Evolutionary conservation across 2,113 vertebrate genomes (phyloP).

Genomic region (Chaetops frenatus): DNA sequence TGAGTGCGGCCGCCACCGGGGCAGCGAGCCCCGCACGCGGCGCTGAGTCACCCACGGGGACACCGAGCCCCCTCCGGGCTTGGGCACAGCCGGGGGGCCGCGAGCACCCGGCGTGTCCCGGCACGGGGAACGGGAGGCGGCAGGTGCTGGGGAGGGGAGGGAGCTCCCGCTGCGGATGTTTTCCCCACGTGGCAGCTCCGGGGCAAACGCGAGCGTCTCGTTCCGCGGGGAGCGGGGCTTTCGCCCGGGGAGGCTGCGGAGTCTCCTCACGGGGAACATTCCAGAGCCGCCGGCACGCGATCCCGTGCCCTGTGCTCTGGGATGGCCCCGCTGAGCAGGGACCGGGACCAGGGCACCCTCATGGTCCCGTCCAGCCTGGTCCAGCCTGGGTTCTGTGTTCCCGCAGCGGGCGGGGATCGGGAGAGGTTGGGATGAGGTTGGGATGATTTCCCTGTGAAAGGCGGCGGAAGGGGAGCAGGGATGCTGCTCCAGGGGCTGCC

Average conservation of each 20-base stretch:
- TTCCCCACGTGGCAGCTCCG: not conserved
- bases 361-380: not conserved
- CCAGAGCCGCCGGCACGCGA: not conserved
- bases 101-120: not conserved
- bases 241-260: not conserved
- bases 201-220: not conserved
- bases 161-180: not conserved
- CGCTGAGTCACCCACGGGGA: not conserved
- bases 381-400: not conserved
- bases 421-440: not conserved
- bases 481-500: not conserved
- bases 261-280: not conserved
- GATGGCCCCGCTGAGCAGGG: not conserved
- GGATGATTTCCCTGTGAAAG: not conserved
- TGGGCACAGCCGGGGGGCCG: rapidly evolving
- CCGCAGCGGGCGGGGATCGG: not conserved
- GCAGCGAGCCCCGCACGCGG: too few relatives aligned
- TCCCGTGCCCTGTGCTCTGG: not conserved
- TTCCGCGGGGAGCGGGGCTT: rapidly evolving
- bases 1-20: conserved; percentile 62
- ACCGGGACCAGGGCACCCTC: not conserved
- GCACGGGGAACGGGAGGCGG: rapidly evolving
- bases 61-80: not conserved
- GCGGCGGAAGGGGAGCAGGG: not conserved
- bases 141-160: not conserved